Conservation (phyloP, 2,797 vertebrate genomes). For the Cyprinella venusta region DNA sequence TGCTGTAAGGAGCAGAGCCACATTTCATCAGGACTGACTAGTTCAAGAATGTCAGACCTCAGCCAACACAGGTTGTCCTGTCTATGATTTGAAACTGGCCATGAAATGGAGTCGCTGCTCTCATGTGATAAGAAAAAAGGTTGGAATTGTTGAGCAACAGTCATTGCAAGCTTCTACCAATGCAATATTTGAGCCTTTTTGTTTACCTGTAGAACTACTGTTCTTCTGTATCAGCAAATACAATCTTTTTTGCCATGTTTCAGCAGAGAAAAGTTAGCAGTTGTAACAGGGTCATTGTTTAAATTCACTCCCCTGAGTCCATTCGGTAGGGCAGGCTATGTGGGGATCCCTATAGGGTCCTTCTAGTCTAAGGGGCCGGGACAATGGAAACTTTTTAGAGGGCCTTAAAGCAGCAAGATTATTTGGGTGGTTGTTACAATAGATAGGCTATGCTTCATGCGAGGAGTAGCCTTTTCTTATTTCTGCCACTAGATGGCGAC, state of each 20-base stretch:
- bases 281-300: background rate
- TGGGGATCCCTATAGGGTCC: background rate
- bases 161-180: background rate
- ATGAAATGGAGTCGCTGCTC: slow-evolving; percentile 1
- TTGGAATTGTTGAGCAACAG: background rate
- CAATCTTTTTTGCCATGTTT: background rate
- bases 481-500: slow-evolving; percentile 58
- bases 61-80: slow-evolving; percentile 38
- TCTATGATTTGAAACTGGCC: slow-evolving; percentile 16
- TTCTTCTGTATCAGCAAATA: background rate
- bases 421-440: background rate
- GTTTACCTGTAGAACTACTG: background rate
- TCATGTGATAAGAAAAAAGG: slow-evolving; percentile 1
- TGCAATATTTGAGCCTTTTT: background rate
- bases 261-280: background rate
- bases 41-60: slow-evolving; percentile 43
- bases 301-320: background rate
- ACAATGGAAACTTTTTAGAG: background rate
- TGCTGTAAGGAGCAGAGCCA: slow-evolving; percentile 44
- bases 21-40: slow-evolving; percentile 48
- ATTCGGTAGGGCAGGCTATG: background rate
- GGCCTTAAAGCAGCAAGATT: background rate
- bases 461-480: background rate
- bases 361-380: background rate
- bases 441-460: background rate